phyloP scores from a whole-genome alignment of 2,888 invertebrate genomes.

The Ryuthela nishihirai region DNA sequence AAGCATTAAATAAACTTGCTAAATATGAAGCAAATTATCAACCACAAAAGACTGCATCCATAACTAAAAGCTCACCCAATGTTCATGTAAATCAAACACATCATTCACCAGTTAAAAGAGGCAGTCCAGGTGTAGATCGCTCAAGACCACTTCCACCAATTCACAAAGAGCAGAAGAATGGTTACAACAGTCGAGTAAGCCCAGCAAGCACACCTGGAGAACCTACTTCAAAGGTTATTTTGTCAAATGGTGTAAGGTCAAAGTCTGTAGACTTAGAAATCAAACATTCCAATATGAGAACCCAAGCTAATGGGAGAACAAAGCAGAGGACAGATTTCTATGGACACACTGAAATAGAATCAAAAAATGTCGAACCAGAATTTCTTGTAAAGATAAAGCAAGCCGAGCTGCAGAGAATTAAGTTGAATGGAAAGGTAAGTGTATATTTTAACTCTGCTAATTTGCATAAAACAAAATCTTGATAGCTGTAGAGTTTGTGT shows the following conservation, averaged over 20 bases:
- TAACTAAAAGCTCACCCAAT: conserved; percentile 1
- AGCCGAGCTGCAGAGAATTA: conserved; percentile 22
- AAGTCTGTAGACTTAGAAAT: conserved; percentile 12
- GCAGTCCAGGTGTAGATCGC: conserved; percentile 36
- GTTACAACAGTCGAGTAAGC: not conserved
- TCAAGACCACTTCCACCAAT: conserved; percentile 35
- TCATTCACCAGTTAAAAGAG: conserved; percentile 31
- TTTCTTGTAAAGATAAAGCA: conserved; percentile 14
- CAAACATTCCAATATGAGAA: not conserved
- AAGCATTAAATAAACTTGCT: conserved; percentile 25
- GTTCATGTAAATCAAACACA: conserved; percentile 1
- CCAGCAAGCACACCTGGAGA: conserved; percentile 7
- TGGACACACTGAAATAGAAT: no score
- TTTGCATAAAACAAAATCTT: no score
- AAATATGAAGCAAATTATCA: conserved; percentile 5
- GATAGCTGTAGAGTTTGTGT: no score
- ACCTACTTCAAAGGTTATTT: not conserved
- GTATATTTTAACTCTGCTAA: no score
- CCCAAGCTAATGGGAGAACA: not conserved
- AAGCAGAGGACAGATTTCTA: not conserved
- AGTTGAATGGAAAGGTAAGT: conserved; percentile 19
- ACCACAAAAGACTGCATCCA: not conserved
- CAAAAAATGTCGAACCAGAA: conserved; percentile 8
- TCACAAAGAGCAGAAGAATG: conserved; percentile 9
- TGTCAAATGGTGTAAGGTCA: not conserved